Evolutionary conservation across 2,113 vertebrate species (phyloP), one percentile per base, ranked within the genome.

Genomic region (Barnardius zonarius): DNA sequence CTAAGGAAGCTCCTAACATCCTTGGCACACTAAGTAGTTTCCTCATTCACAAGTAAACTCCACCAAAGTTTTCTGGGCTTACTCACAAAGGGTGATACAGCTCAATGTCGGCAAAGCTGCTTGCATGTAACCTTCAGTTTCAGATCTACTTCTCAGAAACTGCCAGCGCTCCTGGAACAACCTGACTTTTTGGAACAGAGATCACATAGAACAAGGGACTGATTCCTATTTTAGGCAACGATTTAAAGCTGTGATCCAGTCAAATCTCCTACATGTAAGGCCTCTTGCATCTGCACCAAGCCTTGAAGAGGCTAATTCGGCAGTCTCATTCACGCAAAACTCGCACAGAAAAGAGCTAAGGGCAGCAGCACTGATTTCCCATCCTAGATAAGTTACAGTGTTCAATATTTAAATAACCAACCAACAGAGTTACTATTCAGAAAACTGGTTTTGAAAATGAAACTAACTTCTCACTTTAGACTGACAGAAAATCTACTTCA

Each of bases 221-320:
- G 37, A 83, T 84, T 93, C 86, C 95, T 86, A 81, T 23, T 68
- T 78, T 86, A 94, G 57, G 86, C 76, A 83, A 57, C 10, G 16
- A 92, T 59, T 75, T 91, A 73, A 92, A 88, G 41, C 37, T 59
- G n/a, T 35, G 75, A 90, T 55, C 33, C 72, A 92, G 82, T 83
- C 82, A 86, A 66, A 66, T 39, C n/a, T 85, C 49, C 52, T 88
- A 30, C 55, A 64, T 55, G 43, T 55, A 84, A 82, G 35, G 48
- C 20, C 28, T 18, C 27, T 77, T 88, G 79, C 85, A 85, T 39
- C 44, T 85, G 66, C 48, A 76, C 55, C 35, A 39, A 85, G 82
- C 39, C 70, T 81, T 22, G n/a, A 79, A 64, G 74, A 76, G 70
- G 44, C 54, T 79, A 62, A 88, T 92, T 84, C 66, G 72, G 55